Base-by-base conservation (phyloP, 2,888 invertebrate species). In the Temnothorax ravouxi region DNA sequence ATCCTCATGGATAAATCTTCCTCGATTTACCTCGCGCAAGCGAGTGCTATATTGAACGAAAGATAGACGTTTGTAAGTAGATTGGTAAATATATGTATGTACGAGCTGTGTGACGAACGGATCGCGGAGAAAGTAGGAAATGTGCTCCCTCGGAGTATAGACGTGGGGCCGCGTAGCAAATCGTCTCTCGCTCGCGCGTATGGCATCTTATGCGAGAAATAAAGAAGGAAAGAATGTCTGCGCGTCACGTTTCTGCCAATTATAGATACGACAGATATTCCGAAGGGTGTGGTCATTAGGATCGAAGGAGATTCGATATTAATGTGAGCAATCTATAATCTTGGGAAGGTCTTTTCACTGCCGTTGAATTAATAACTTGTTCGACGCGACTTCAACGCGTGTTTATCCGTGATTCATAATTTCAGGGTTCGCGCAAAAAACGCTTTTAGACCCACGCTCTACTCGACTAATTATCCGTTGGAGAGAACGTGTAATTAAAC, bases 71-170 rank as follows among this genome's bases (percentile, higher is more conserved):
- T 69, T 71, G 47, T 59, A 79, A 79, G 71, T 80, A 72, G 59
- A 80, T 56, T 86, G 52, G 69, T 61, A 77, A 82, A 85, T 62
- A 82, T 69, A 52, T 15, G 71, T 34, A 74, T 50, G 59, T 64
- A 67, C 76, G 61, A 81, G 69, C 69, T 41, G 50, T 80, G 62
- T 50, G 56, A 82, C 74, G 72, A 71, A 59, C 84, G 54, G 59
- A 84, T 84, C 77, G 67, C 62, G 88, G 91, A 91, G 91, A 92
- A 92, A 91, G 91, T 91, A 91, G 91, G 90, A 91, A 92, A 91
- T 87, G 86, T 84, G 84, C 85, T 86, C 86, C 82, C 66, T 84
- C 84, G 84, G 34, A 88, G 83, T 87, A 84, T 87, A 84, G 86
- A 86, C 61, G 84, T 79, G 61, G 66, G 21, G 41, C 11, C 54